Percentiles rank a stretch among this genome's conserved stretches.
Conservation (phyloP, 2,888 invertebrate genomes). For the Drosophila melanosoma region DNA sequence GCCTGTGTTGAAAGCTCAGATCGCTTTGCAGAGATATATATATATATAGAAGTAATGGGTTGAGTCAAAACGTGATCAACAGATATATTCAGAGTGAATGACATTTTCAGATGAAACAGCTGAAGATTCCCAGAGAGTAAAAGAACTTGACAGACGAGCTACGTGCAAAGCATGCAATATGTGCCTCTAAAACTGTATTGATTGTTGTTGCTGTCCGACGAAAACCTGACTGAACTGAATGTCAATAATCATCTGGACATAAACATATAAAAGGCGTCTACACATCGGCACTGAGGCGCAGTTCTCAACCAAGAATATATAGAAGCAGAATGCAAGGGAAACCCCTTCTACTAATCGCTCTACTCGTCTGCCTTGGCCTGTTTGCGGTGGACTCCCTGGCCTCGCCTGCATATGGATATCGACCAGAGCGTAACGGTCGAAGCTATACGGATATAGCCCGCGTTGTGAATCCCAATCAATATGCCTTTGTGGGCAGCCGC, state of each 20-base stretch:
- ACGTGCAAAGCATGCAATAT: constrained; percentile 61
- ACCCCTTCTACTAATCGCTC: constrained; percentile 13
- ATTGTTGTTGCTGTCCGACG: too few species aligned
- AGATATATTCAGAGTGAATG: constrained; percentile 60
- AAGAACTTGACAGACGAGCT: constrained; percentile 36
- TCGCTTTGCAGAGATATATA: constrained; percentile 1
- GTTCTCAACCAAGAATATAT: constrained; percentile 43
- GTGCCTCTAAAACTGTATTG: too few species aligned
- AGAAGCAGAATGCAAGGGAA: constrained; percentile 51
- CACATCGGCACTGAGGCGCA: constrained; percentile 35
- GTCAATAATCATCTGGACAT: constrained; percentile 35
- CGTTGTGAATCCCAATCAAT: constrained; percentile 87
- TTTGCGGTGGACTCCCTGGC: constrained; percentile 5
- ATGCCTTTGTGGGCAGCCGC: constrained; percentile 85
- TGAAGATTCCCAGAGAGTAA: constrained; percentile 16
- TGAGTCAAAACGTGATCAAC: constrained; percentile 37
- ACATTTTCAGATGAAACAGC: constrained; percentile 53
- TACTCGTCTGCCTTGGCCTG: constrained; percentile 42
- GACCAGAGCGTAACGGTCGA: constrained; percentile 81
- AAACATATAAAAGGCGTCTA: constrained; percentile 60
- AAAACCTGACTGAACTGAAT: constrained; percentile 57
- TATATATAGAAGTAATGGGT: constrained; percentile 1
- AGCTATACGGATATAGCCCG: constrained; percentile 90
- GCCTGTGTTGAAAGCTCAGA: constrained; percentile 15
- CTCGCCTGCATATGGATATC: constrained; percentile 37